These are phyloP conservation scores for Globodera rostochiensis DNA, from an alignment of 1,140 invertebrate genomes.

Conservation along the genomic window DNA sequence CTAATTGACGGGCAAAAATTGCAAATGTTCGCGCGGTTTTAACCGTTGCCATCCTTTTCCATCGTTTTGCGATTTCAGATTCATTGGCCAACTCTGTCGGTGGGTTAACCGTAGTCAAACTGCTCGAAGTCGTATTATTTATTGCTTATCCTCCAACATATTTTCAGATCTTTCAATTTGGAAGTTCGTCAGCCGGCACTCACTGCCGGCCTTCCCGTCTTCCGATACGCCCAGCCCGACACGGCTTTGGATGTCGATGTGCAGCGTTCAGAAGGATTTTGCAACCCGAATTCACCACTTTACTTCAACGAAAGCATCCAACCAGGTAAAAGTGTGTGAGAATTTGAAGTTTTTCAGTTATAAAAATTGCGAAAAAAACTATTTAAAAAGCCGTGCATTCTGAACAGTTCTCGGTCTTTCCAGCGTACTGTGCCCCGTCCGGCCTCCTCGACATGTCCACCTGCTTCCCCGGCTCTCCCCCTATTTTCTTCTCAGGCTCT, in stretches of 20 bases:
- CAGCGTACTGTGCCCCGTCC: slow-evolving; percentile 53
- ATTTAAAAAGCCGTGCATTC: not conserved
- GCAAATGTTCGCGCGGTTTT: slow-evolving; percentile 16
- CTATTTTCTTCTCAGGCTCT: slow-evolving; percentile 59
- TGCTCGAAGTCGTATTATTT: not conserved
- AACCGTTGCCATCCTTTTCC: not conserved
- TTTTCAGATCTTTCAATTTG: slow-evolving; percentile 54
- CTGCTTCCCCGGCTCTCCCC: slow-evolving; percentile 55
- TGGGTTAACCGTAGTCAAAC: slow-evolving; percentile 27
- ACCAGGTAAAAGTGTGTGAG: slow-evolving; percentile 28
- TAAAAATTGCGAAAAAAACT: slow-evolving; percentile 1
- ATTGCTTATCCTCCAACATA: not conserved
- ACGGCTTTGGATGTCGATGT: slow-evolving; percentile 46
- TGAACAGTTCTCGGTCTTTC: slow-evolving; percentile 1
- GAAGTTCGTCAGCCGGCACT: slow-evolving; percentile 38
- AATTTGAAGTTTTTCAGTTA: slow-evolving; percentile 26
- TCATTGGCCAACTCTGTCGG: slow-evolving; percentile 57
- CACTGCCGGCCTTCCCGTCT: slow-evolving; percentile 47
- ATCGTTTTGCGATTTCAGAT: slow-evolving; percentile 32
- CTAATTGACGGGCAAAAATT: slow-evolving; percentile 39
- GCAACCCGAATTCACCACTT: slow-evolving; percentile 51
- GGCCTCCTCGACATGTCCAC: slow-evolving; percentile 57
- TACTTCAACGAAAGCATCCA: slow-evolving; percentile 60
- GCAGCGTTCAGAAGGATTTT: slow-evolving; percentile 54
- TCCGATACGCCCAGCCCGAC: slow-evolving; percentile 43